Evolutionary conservation across 2,888 invertebrate genomes (phyloP).

Genomic region (Ashinkailepas kermadecensis): DNA sequence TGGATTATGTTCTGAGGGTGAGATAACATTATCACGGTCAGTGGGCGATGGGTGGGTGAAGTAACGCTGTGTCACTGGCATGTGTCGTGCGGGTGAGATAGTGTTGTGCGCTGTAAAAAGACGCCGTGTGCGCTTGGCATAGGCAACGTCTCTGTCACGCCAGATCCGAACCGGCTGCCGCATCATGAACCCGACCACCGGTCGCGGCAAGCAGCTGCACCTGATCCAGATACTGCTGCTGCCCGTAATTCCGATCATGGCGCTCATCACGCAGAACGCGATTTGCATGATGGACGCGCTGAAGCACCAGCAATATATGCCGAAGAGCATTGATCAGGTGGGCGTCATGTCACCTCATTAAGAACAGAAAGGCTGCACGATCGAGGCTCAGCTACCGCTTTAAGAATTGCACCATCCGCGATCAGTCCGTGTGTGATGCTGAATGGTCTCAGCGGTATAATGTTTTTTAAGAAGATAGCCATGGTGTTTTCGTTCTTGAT

Average conservation of each 20-base stretch:
- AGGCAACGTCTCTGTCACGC: background rate
- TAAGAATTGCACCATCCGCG: background rate
- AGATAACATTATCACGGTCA: too few relatives aligned
- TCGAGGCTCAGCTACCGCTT: background rate
- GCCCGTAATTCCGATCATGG: slow-evolving; percentile 77
- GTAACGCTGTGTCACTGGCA: too few relatives aligned
- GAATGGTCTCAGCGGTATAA: too few relatives aligned
- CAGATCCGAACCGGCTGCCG: slow-evolving; percentile 18
- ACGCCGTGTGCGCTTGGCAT: too few relatives aligned
- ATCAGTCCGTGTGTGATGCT: background rate
- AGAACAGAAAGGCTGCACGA: background rate
- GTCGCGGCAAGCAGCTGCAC: slow-evolving; percentile 58
- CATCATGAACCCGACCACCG: slow-evolving; percentile 52
- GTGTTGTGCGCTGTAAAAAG: background rate
- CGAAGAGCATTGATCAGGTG: slow-evolving; percentile 77
- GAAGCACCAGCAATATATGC: slow-evolving; percentile 66
- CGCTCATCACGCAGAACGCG: slow-evolving; percentile 74
- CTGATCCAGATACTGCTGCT: slow-evolving; percentile 64
- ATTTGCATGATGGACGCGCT: slow-evolving; percentile 66
- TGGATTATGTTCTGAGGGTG: too few relatives aligned
- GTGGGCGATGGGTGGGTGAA: too few relatives aligned
- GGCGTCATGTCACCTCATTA: slow-evolving; percentile 31
- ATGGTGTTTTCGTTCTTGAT: too few relatives aligned
- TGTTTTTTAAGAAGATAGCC: too few relatives aligned
- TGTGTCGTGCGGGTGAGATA: too few relatives aligned